Evolutionary conservation across 2,113 vertebrate species (phyloP).

Genomic region (Sapayoa aenigma): DNA sequence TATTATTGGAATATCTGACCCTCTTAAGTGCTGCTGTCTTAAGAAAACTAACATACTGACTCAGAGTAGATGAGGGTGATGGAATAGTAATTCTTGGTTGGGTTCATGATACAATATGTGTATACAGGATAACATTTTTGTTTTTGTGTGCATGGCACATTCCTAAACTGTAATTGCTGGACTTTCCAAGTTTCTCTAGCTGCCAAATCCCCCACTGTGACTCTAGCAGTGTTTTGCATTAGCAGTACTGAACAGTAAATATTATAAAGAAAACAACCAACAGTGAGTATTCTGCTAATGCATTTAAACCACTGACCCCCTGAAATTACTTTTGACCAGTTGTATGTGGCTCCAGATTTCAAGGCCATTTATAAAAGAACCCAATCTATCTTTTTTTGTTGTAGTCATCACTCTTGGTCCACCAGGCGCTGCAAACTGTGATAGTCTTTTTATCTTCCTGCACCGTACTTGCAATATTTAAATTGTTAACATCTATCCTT

Average conservation of each 20-base stretch:
- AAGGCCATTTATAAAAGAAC: neutral
- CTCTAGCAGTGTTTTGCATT: conserved; percentile 60
- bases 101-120: neutral
- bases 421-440: neutral
- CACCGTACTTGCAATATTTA: neutral
- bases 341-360: neutral
- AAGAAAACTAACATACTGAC: neutral
- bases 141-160: conserved; percentile 36
- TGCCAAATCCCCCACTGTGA: conserved; percentile 44
- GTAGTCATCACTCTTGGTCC: neutral
- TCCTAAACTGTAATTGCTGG: conserved; percentile 14
- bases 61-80: neutral
- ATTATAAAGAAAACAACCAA: conserved; percentile 46
- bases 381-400: neutral
- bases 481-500: neutral
- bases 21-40: neutral
- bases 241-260: conserved; percentile 57
- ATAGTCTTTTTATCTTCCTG: conserved; percentile 19
- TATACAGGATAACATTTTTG: neutral
- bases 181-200: neutral
- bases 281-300: conserved; percentile 21
- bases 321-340: conserved; percentile 54
- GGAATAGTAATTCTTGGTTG: neutral
- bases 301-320: conserved; percentile 4
- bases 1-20: neutral